Evolutionary conservation across 1,140 invertebrate species (phyloP).

Genomic region (Carcinoscorpius rotundicauda): DNA sequence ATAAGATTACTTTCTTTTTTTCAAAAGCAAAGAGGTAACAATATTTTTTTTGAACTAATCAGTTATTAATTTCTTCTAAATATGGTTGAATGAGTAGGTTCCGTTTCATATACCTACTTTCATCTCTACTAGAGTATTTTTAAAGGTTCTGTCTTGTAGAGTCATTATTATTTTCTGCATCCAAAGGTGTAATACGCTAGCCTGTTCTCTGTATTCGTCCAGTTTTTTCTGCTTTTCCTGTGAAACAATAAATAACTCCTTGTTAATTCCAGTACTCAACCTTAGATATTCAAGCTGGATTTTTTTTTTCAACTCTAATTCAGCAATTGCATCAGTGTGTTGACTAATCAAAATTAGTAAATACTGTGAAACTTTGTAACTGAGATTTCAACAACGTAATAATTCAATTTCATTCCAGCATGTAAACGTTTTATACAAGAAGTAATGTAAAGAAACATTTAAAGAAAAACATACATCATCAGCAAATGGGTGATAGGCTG

Average conservation of each 20-base stretch:
- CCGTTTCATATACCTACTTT: conserved; percentile 45
- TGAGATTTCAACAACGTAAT: neutral
- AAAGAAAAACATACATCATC: conserved; percentile 70
- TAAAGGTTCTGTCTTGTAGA: conserved; percentile 78
- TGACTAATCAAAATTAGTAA: neutral
- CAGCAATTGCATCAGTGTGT: neutral
- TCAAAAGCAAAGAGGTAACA: too few species aligned
- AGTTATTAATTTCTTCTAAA: too few species aligned
- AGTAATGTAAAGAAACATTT: conserved; percentile 71
- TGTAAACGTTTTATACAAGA: conserved; percentile 74
- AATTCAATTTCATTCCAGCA: neutral
- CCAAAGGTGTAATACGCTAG: conserved; percentile 70
- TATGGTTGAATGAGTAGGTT: too few species aligned
- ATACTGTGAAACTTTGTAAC: neutral
- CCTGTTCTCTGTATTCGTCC: conserved; percentile 76
- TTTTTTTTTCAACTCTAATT: neutral
- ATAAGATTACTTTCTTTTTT: too few species aligned
- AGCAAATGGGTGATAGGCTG: conserved; percentile 68
- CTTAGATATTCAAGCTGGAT: neutral
- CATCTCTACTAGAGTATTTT: conserved; percentile 82
- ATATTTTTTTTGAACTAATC: too few species aligned
- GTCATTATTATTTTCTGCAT: conserved; percentile 73
- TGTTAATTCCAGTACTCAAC: neutral
- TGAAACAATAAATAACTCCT: conserved; percentile 5
- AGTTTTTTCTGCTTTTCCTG: conserved; percentile 75